Base-by-base conservation (phyloP, 2,797 vertebrate genomes). In the Myotis planiceps region DNA sequence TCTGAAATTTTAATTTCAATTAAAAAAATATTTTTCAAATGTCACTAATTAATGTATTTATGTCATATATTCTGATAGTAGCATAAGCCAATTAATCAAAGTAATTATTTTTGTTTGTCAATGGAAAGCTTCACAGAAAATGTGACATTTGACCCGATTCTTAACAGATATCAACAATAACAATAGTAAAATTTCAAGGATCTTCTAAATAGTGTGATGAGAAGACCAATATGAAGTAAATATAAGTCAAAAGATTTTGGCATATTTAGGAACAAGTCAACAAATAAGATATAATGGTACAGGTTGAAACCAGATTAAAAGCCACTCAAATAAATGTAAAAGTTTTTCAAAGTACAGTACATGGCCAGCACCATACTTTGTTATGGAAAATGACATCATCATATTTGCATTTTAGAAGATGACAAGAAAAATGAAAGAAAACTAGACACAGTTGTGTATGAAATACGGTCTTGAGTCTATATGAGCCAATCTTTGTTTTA, bases 361-460 rank as follows among this genome's bases (percentile, higher is more conserved):
- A 76, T 34, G 79, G 37, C 21, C 32, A 58, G 13, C 15, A 88
- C 5, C 19, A 53, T 32, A 14, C 32, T 76, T 65, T 91, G 23
- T 65, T 81, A 71, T 32, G 3, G 45, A 18, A 76, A 76, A 29
- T 45, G 45, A 12, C 12, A 29, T 76, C 12, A 53, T 42, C 19
- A 63, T 53, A 29, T 89, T 74, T 89, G 66, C 16, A 78, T 42
- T 94, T 78, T 78, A 90, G 68, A 63, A 85, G 47, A 82, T 88
- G 45, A 37, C 25, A 51, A 88, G 7, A 80, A 89, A 79, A 72
- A 63, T 81, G 37, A 76, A 88, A 69, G 63, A 29, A 37, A 27
- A 21, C n/a, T 76, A 27, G 29, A 29, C 55, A 58, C 3, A 58
- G 12, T 58, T 58, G 55, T 58, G 25, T 58, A 58, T 13, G 10